Conservation (phyloP, 2,888 invertebrate species). For the Rhagonycha fulva region DNA sequence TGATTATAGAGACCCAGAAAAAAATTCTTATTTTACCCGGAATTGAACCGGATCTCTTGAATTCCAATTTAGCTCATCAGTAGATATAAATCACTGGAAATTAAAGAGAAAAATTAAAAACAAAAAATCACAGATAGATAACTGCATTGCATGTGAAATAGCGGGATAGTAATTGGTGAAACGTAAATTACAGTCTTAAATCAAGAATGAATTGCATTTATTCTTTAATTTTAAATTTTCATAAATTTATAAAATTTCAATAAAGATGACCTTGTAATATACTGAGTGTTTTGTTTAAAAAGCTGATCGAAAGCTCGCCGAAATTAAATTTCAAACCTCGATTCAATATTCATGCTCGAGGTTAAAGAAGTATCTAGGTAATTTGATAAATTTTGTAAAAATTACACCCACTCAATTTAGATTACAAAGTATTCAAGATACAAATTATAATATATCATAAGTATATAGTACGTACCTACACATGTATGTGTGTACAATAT, state of each 20-base stretch:
- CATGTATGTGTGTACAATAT: background rate
- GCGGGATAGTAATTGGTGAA: too few relatives aligned
- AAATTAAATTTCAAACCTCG: background rate
- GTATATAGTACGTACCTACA: background rate
- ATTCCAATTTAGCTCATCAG: too few relatives aligned
- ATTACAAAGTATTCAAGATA: background rate
- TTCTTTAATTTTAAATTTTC: too few relatives aligned
- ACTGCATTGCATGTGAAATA: too few relatives aligned
- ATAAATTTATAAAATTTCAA: background rate
- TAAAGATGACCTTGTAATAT: background rate
- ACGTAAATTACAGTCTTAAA: too few relatives aligned
- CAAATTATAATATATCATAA: background rate
- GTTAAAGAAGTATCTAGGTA: background rate
- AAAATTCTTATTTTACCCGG: too few relatives aligned
- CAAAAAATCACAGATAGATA: too few relatives aligned
- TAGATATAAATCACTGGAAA: too few relatives aligned
- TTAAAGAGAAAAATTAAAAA: too few relatives aligned
- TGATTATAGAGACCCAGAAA: too few relatives aligned
- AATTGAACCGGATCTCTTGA: too few relatives aligned
- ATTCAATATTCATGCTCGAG: background rate
- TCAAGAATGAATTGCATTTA: too few relatives aligned
- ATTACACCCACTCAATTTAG: background rate
- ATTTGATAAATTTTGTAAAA: background rate
- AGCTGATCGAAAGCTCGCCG: background rate
- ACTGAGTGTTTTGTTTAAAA: background rate